Base-by-base conservation (phyloP, 2,888 invertebrate genomes). In the Boloria euphrosyne region DNA sequence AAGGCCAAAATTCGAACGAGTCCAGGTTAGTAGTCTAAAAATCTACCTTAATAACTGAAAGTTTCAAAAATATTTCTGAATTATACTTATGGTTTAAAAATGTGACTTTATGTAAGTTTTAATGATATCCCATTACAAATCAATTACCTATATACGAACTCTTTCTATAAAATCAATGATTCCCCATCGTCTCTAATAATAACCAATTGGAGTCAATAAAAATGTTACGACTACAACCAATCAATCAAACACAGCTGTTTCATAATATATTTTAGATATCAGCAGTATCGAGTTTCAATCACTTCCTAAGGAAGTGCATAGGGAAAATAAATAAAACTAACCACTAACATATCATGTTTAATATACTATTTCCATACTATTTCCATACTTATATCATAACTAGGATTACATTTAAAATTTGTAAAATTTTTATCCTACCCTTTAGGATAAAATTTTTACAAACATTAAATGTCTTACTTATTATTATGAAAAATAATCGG, bases 131-230 rank as follows among this genome's bases (percentile, higher is more conserved):
- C 44, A 61, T 61, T 43, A 65, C 53, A 62, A 55, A 58, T 49
- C 65, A 55, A 62, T 58, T 49, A 22, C 22, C 22, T 3, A 52
- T 54, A 64, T 13, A 50, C 65, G 59, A 66, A 71, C 67, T 53
- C 72, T 65, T 73, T 71, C 68, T 69, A 67, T 70, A 69, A 75
- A 69, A 75, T 62, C 75, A 77, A 78, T 78, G 22, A 43, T 66
- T 65, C 51, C 50, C 59, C 61, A 10, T 74, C 75, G 66, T 73
- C 71, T 67, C 72, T 76, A 82, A 87, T 86, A 85, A 83, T 78
- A 73, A 78, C 76, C 87, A 89, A 89, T 89, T 89, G 87, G 80
- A 76, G 74, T 80, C 81, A 86, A 88, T 87, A 82, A 85, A 81
- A 78, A 79, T 79, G 79, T 77, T 78, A 78, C 62, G 53, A 74